Evolutionary conservation across 2,888 invertebrate genomes (phyloP), one percentile per base, ranked within the genome.

Genomic region (Aporophyla nigra): DNA sequence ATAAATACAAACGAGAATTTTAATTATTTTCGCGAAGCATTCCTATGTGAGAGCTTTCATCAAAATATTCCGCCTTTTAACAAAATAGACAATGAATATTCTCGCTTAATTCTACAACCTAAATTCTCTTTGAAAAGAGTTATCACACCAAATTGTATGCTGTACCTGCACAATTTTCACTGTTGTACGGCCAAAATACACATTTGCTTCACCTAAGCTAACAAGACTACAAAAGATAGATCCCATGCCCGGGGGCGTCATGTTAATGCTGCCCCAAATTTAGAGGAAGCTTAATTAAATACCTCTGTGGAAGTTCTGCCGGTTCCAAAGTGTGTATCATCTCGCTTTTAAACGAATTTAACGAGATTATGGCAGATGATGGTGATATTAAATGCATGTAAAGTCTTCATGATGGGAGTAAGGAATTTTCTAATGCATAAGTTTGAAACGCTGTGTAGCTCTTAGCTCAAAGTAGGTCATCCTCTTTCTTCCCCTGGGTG

Each of bases 241-340:
- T 72, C 84, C 67, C 76, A 75, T 80, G 80, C 80, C 74, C 72
- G 66, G 83, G 82, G 82, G 80, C 84, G 76, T 78, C 74, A 71
- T 86, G 85, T 85, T 88, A 87, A 90, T 84, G 78, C 78, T 85
- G 78, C 71, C 78, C 77, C 78, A 78, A 86, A 87, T 90, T 87
- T 88, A 89, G 72, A 89, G 87, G 85, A 79, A 86, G 84, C 84
- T 88, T 90, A 90, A 91, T 91, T 89, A 91, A 90, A 91, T 90
- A 89, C 87, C 89, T 87, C 78, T 74, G 79, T 83, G 78, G 80
- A 80, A 76, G 80, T 80, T 82, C 68, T 54, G 72, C 74, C 66
- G 65, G 76, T 76, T 78, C 76, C 70, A 80, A 80, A 80, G 63
- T 68, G 65, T 74, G 68, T 78, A 83, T 77, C 83, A 85, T 77